A percentile compares a stretch with the other conserved stretches of the same genome.
Evolutionary conservation across 2,888 invertebrate species (phyloP).

Genomic region (Therioaphis trifolii): DNA sequence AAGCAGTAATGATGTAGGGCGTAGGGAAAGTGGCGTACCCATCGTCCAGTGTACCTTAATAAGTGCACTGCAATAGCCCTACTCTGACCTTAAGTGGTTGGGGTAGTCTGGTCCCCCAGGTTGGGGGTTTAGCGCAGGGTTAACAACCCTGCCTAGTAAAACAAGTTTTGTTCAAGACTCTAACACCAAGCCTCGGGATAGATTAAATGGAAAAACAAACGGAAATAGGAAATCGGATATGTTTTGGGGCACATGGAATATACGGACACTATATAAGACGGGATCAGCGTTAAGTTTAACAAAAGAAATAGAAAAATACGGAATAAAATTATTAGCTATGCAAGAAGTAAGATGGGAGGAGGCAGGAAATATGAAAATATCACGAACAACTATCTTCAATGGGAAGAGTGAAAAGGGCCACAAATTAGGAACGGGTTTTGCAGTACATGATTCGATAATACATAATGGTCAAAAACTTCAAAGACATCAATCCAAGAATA

Average conservation of each 20-base stretch:
- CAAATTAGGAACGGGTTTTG: neutral
- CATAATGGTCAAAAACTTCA: neutral
- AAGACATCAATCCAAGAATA: conserved; percentile 11
- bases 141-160: no score
- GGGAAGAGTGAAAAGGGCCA: neutral
- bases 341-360: neutral
- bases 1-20: no score
- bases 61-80: no score
- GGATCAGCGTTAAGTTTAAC: neutral
- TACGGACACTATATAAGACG: neutral
- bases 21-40: no score
- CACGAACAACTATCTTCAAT: neutral
- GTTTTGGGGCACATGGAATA: neutral
- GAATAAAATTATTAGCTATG: neutral
- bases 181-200: neutral
- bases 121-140: neutral
- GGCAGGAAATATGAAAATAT: neutral
- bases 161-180: no score
- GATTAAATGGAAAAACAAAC: neutral
- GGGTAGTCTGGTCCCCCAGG: conserved; percentile 11
- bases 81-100: neutral
- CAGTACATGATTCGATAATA: neutral
- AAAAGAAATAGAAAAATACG: neutral
- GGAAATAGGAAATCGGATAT: neutral
- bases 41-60: no score